Percentiles rank a stretch among this genome's conserved stretches.
Conservation (phyloP, 2,797 vertebrate genomes). For the Semotilus atromaculatus region DNA sequence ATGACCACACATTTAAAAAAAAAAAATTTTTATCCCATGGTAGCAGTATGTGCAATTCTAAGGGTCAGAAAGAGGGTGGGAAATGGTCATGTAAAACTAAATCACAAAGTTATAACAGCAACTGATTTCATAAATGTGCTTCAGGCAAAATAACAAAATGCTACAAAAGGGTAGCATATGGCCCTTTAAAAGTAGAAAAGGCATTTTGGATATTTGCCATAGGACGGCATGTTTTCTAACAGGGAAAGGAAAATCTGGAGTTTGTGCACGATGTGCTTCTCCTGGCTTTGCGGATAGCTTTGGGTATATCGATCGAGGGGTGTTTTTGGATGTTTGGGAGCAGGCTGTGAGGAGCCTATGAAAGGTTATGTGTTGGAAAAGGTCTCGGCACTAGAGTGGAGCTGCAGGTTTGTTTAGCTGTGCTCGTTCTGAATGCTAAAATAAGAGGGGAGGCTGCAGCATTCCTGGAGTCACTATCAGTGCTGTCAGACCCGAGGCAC, state of each 20-base stretch:
- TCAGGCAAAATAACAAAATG: background rate
- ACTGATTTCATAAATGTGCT: background rate
- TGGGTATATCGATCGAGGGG: conserved; percentile 70
- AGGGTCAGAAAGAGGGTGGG: background rate
- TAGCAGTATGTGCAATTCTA: background rate
- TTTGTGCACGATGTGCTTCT: conserved; percentile 24
- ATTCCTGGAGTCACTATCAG: conserved; percentile 43
- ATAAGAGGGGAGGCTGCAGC: conserved; percentile 36
- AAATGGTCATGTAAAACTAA: background rate
- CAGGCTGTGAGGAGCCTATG: conserved; percentile 14
- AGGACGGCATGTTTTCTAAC: background rate
- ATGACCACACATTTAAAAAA: background rate
- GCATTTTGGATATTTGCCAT: background rate
- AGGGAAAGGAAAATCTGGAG: background rate
- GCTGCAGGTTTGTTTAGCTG: conserved; percentile 50
- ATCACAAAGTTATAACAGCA: background rate
- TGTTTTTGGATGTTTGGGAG: conserved; percentile 42
- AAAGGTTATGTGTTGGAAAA: conserved; percentile 56
- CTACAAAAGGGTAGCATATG: background rate
- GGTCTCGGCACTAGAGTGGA: conserved; percentile 47
- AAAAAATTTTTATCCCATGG: too few species aligned
- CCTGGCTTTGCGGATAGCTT: conserved; percentile 63
- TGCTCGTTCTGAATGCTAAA: conserved; percentile 43
- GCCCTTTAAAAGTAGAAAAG: background rate
- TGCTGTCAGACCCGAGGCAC: conserved; percentile 21